Conservation (phyloP, 1,140 invertebrate species). For the Neodiprion fabricii region DNA sequence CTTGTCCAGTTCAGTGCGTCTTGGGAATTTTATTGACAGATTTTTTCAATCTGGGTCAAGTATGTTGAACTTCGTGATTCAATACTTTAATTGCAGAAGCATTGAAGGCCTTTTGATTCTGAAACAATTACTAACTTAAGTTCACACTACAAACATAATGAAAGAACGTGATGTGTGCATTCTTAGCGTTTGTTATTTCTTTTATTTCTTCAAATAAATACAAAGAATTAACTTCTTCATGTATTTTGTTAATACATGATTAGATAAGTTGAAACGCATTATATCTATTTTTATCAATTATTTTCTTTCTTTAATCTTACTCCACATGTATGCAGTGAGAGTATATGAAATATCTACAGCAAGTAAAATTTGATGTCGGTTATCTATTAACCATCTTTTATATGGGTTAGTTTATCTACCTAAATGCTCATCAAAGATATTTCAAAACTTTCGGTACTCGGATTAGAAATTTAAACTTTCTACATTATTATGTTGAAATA, state of each 20-base stretch:
- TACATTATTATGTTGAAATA: too few relatives aligned
- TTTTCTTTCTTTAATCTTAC: neutral
- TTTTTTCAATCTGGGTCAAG: too few relatives aligned
- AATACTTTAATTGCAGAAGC: too few relatives aligned
- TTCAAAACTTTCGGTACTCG: neutral
- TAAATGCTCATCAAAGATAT: neutral
- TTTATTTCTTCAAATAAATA: constrained; percentile 15
- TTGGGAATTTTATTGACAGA: too few relatives aligned
- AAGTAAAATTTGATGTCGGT: neutral
- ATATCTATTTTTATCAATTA: neutral
- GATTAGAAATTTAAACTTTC: too few relatives aligned
- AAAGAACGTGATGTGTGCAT: neutral
- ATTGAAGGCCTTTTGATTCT: too few relatives aligned
- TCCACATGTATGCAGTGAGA: neutral
- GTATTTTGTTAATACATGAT: neutral
- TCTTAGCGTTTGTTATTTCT: constrained; percentile 10
- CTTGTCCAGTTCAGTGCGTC: too few relatives aligned
- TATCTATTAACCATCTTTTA: too few relatives aligned
- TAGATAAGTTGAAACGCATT: neutral
- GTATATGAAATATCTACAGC: neutral
- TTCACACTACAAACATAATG: too few relatives aligned
- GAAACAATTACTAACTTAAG: too few relatives aligned
- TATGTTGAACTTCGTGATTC: too few relatives aligned
- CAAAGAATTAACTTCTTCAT: neutral
- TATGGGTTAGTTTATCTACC: too few relatives aligned